Evolutionary conservation across 37 sponge, comb jelly and placozoan species (phyloP), one percentile per base, ranked within the genome.

Genomic region (Bolinopsis microptera): DNA sequence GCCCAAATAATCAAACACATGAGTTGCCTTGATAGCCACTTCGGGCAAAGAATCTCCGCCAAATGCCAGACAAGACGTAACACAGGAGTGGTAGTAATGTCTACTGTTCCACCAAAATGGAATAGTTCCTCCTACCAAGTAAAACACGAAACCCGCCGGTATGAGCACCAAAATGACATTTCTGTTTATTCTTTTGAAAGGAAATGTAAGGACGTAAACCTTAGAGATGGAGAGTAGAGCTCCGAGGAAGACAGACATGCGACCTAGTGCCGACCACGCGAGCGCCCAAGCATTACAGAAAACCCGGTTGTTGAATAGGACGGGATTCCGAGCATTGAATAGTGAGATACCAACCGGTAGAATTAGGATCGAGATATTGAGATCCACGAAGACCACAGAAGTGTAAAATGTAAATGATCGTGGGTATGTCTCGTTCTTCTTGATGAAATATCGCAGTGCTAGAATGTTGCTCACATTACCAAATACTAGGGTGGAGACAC

Each of bases 341-440:
- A 70, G 27, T 3, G 74, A 70, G 23, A 70, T 30, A 70, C 23
- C 74, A 25, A 70, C 74, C 23, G 74, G 74, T 3, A 70, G 74
- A 3, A 30, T 70, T 3, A 70, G 3, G 2, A 70, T 25, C 8
- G 74, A 70, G 28, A 70, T 30, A 25, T 28, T 5, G 28, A 70
- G 23, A 30, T 70, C 74, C 3, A 70, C 74, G 5, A 70, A 28
- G 23, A 70, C 74, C 18, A 70, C 74, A 70, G 28, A 28, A 30
- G 27, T 70, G n/a, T n/a, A n/a, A n/a, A n/a, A n/a, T n/a, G 74
- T 70, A 70, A 3, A 70, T 24, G 2, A 70, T 30, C 3, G 74
- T 70, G 2, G 74, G 74, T 3, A 70, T 70, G 74, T 70, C 74
- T 70, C 27, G n/a, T n/a, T n/a, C 74, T 70, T 70, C 26, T 70